Base-by-base conservation (phyloP, 1,140 invertebrate genomes). In the Archegozetes longisetosus region DNA sequence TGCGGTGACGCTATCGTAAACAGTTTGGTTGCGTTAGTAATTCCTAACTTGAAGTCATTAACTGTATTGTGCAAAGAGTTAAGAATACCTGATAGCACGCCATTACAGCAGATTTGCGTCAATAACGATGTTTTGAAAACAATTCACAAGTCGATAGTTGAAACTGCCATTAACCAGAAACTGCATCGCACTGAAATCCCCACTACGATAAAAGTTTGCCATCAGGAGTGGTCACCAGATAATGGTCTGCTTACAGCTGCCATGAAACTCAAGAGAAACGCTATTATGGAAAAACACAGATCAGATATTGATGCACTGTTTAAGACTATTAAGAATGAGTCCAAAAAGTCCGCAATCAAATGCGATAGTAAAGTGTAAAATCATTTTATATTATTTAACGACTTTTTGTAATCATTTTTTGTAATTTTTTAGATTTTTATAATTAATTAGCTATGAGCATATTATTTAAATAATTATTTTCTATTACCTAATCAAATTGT, bases 11-110 rank as follows among this genome's bases (percentile, higher is more conserved):
- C 84, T 3, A 78, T 78, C 26, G 86, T 91, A 70, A 79, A 81
- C 63, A 89, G 84, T 70, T 84, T 86, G 0, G 88, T 97, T 29
- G 91, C 90, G 28, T 76, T 98, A 14, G 78, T 98, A 20, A 88
- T 95, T 52, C 91, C 93, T 0, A 88, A 89, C 72, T 62, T 74
- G 74, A 67, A 74, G 56, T 49, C 62, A 61, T 73, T 91, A 6
- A 76, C 79, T 56, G 79, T 81, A 56, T 73, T 91, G 47, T 85
- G 84, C 0, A 68, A 65, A 1, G 79, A 79, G 14, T 60, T 49
- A 27, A 83, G 94, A 14, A 51, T 40, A 25, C 13, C 3, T 22
- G 25, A 17, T 14, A 51, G 20, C 12, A 57, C 29, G 9, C 12
- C 20, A 23, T 22, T 57, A 6, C 2, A 20, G 2, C 3, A 55